phyloP scores from a whole-genome alignment of 1,140 invertebrate species.

The Lasioglossum albipes region DNA sequence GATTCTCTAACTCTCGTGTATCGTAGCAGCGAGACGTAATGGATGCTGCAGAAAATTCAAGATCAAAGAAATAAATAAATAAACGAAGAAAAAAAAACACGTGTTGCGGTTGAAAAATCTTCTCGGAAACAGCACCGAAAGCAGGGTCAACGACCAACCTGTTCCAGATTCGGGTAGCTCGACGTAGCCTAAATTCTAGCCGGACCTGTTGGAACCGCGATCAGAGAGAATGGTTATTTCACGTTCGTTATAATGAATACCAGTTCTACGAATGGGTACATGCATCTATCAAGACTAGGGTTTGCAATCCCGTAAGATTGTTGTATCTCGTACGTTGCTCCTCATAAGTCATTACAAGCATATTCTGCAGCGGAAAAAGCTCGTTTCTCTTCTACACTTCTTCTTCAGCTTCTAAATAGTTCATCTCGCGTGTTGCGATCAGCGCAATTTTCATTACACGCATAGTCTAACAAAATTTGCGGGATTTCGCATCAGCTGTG shows the following conservation, averaged over 20 bases:
- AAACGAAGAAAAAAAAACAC: not conserved
- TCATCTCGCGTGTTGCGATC: too few species aligned
- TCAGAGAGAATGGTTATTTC: conserved; percentile 66
- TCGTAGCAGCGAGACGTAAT: too few species aligned
- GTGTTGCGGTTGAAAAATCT: conserved; percentile 64
- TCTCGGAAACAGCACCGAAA: conserved; percentile 55
- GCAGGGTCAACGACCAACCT: conserved; percentile 71
- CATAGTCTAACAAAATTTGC: too few species aligned
- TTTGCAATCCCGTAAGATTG: too few species aligned
- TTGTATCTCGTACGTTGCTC: too few species aligned
- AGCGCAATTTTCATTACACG: too few species aligned
- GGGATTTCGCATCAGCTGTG: too few species aligned
- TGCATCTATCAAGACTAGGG: conserved; percentile 9
- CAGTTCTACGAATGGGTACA: not conserved
- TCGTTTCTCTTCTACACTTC: too few species aligned
- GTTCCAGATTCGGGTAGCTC: conserved; percentile 75
- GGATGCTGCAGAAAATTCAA: too few species aligned
- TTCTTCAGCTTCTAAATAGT: too few species aligned
- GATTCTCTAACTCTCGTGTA: not conserved
- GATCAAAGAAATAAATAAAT: not conserved
- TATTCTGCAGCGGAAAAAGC: too few species aligned
- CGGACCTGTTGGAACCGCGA: conserved; percentile 71
- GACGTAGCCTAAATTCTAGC: conserved; percentile 77
- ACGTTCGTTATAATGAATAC: conserved; percentile 50
- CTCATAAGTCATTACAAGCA: too few species aligned